Percentiles rank a stretch among this genome's conserved stretches.
phyloP scores from a whole-genome alignment of 2,113 vertebrate species.

The Spea multiplicata region DNA sequence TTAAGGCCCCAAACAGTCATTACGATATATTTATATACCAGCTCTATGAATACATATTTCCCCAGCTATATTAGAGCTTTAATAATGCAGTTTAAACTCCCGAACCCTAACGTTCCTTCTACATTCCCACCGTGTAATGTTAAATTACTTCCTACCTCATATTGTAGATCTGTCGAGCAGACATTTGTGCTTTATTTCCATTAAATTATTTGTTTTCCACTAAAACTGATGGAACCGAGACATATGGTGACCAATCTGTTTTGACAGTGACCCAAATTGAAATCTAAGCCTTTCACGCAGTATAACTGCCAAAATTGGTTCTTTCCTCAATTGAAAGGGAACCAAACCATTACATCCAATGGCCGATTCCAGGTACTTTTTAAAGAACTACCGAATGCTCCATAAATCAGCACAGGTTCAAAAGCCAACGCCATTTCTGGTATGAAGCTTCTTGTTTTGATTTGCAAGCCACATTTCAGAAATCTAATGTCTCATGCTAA shows the following conservation, averaged over 20 bases:
- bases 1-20: too few species aligned
- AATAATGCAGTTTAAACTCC: too few species aligned
- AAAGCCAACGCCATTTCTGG: slow-evolving; percentile 19
- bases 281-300: background rate
- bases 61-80: too few species aligned
- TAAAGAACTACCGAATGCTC: slow-evolving; percentile 6
- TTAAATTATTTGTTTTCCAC: slow-evolving; percentile 19
- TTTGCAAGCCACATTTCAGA: slow-evolving; percentile 1
- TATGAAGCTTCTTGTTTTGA: background rate
- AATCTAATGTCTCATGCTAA: slow-evolving; percentile 19
- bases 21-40: too few species aligned
- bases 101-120: too few species aligned
- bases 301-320: background rate
- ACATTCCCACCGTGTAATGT: too few species aligned
- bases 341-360: background rate
- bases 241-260: slow-evolving; percentile 9
- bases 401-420: slow-evolving; percentile 7
- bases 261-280: slow-evolving; percentile 5
- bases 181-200: slow-evolving; percentile 1
- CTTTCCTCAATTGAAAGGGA: slow-evolving; percentile 23
- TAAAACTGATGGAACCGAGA: slow-evolving; percentile 6
- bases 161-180: background rate
- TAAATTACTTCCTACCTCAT: too few species aligned
- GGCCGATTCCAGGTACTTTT: slow-evolving; percentile 20
- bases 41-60: too few species aligned